Evolutionary conservation across 1,140 invertebrate genomes (phyloP), one percentile per base, ranked within the genome.

Genomic region (Plodia interpunctella): DNA sequence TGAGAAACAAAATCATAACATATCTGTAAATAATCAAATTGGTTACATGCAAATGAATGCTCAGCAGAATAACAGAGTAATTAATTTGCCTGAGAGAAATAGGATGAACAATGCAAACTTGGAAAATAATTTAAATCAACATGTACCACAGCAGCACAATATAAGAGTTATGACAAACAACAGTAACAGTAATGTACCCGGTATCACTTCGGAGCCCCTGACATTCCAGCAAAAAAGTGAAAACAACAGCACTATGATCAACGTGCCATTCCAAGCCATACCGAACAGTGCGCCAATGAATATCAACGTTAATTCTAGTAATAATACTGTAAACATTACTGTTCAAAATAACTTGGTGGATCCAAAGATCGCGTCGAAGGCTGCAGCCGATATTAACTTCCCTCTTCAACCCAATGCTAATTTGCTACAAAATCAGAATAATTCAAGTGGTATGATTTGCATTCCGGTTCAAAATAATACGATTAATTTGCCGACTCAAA

Each of bases 1-100:
- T 58, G 84, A 87, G 49, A 88, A 88, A 63, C 84, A 79, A 65
- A 84, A 83, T 59, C 79, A 90, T 57, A 78, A 76, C 6, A 87
- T 90, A 60, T 84, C 87, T 18, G 80, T 84, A 0, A 87, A 70
- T 59, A 90, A 88, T 65, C 88, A 84, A 72, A 83, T 90, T 18
- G 86, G 87, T 55, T 90, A 79, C 59, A 85, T 90, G 74, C 88
- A 89, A 64, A 87, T 90, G 87, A 90, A 88, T 66, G 59, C 78
- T 11, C 87, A 76, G 63, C 87, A 76, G 63, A 87, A 83, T 62
- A 86, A 85, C 59, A 82, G 87, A 75, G 80, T 90, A 1, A 90
- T 90, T 9, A 90, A 85, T 71, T 72, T 90, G 54, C 83, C 87
- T 38, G 87, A 90, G 65, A 82, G 87, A 57, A 88, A 74, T 55